Evolutionary conservation across 2,113 vertebrate species (phyloP).

Genomic region (Illadopsis cleaveri): DNA sequence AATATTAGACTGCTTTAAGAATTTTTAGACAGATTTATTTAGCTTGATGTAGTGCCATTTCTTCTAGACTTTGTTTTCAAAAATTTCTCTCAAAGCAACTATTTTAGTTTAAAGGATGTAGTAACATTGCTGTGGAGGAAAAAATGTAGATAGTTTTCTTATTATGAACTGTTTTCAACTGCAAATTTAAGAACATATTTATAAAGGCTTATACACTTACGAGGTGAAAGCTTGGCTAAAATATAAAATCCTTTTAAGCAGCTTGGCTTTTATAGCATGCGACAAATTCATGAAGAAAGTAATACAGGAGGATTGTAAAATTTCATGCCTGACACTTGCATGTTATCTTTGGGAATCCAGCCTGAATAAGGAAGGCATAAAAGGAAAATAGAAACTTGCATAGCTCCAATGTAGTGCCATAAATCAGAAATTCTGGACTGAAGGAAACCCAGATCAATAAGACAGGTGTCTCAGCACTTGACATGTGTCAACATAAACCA

Average conservation of each 20-base stretch:
- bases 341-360: constrained; percentile 49
- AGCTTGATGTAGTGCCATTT: background rate
- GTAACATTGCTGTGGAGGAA: background rate
- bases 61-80: background rate
- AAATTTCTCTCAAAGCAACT: background rate
- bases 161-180: background rate
- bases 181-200: constrained; percentile 6
- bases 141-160: background rate
- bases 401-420: background rate
- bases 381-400: background rate
- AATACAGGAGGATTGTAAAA: constrained; percentile 53
- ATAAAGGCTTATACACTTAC: background rate
- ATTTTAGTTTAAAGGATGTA: background rate
- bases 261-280: constrained; percentile 22
- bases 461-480: background rate
- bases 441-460: background rate
- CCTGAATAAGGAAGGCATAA: background rate
- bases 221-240: constrained; percentile 21
- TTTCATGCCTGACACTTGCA: constrained; percentile 45
- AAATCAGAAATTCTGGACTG: background rate
- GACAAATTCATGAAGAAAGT: constrained; percentile 47
- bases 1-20: background rate
- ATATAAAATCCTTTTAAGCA: constrained; percentile 49
- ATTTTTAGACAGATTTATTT: background rate
- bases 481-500: constrained; percentile 30